Evolutionary conservation across 2,888 invertebrate species (phyloP).

Genomic region (Archips crataeganus): DNA sequence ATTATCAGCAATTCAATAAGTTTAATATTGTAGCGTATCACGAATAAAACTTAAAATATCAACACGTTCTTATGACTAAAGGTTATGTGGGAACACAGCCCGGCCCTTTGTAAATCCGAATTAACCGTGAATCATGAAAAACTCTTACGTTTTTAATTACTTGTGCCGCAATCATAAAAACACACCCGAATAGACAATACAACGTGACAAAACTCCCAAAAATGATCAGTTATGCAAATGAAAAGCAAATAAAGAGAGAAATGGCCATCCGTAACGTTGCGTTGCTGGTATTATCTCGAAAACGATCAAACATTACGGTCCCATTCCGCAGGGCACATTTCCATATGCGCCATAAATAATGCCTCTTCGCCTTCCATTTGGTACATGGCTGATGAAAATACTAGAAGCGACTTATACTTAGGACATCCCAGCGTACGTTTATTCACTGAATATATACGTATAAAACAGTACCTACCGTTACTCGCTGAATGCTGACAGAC

Average conservation of each 20-base stretch:
- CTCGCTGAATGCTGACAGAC: too few species aligned
- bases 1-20: too few species aligned
- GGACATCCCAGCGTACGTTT: not conserved
- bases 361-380: slow-evolving; percentile 63
- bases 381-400: slow-evolving; percentile 48
- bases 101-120: too few species aligned
- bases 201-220: slow-evolving; percentile 34
- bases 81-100: too few species aligned
- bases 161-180: slow-evolving; percentile 1
- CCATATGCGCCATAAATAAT: slow-evolving; percentile 74
- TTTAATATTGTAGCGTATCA: too few species aligned
- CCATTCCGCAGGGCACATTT: slow-evolving; percentile 70
- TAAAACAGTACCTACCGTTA: too few species aligned
- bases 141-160: not conserved
- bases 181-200: slow-evolving; percentile 8
- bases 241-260: slow-evolving; percentile 73
- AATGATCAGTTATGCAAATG: slow-evolving; percentile 74
- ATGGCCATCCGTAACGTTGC: slow-evolving; percentile 62
- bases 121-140: not conserved
- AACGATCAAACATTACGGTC: slow-evolving; percentile 76
- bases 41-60: too few species aligned
- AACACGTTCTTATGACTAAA: too few species aligned
- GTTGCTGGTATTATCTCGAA: slow-evolving; percentile 67
- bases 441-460: too few species aligned
- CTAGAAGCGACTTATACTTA: slow-evolving; percentile 18